These are phyloP conservation scores for Heterohyrax brucei DNA, from an alignment of 2,797 vertebrate species.

Conservation along the genomic window DNA sequence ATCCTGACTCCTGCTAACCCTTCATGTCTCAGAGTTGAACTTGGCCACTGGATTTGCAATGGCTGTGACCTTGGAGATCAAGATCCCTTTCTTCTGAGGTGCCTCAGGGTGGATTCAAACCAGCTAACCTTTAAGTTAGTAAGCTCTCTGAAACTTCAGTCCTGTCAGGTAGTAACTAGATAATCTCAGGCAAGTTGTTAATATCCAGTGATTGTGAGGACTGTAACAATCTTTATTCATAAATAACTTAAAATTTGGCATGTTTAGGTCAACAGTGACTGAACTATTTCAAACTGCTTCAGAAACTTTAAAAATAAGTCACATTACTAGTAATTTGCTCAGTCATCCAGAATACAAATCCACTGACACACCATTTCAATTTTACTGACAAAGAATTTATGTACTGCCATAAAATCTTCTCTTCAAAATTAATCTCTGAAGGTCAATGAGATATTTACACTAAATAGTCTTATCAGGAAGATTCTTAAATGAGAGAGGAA, in stretches of 20 bases:
- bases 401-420: slow-evolving; percentile 51
- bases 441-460: neutral
- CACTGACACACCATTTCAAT: slow-evolving; percentile 15
- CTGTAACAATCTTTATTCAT: neutral
- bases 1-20: no score
- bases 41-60: no score
- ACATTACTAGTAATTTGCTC: slow-evolving; percentile 41
- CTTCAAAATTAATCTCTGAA: slow-evolving; percentile 71
- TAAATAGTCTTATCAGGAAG: neutral
- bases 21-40: no score
- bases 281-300: no score
- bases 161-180: neutral
- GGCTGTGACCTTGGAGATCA: no score
- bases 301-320: slow-evolving; percentile 38
- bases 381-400: slow-evolving; percentile 72
- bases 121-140: no score
- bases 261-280: neutral
- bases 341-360: slow-evolving; percentile 67
- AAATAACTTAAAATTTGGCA: neutral
- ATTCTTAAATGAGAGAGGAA: neutral
- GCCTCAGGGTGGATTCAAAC: no score
- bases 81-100: no score
- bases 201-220: neutral
- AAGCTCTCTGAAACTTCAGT: neutral
- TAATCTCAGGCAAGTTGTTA: neutral